phyloP scores from a whole-genome alignment of 2,113 vertebrate genomes.

The Beaufortia kweichowensis region DNA sequence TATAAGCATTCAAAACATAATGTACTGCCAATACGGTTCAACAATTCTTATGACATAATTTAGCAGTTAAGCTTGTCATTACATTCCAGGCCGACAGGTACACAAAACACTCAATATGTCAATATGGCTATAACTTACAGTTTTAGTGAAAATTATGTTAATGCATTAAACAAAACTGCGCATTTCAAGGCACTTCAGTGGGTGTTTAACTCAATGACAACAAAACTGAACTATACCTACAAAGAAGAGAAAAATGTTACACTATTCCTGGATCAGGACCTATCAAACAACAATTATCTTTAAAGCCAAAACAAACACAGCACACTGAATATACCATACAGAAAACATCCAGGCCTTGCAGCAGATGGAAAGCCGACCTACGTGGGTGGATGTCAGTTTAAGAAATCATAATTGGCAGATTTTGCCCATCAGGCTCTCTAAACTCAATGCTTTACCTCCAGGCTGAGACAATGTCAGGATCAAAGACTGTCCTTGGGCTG shows the following conservation, averaged over 20 bases:
- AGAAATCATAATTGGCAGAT: constrained; percentile 51
- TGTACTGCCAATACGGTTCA: too few relatives aligned
- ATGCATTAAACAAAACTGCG: too few relatives aligned
- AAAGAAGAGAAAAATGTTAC: constrained; percentile 21
- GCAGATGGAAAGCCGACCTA: constrained; percentile 38
- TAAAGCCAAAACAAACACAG: not conserved
- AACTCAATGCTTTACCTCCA: constrained; percentile 56
- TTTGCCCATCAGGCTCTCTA: constrained; percentile 41
- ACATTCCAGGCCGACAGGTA: too few relatives aligned
- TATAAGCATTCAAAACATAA: too few relatives aligned
- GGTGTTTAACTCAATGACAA: too few relatives aligned
- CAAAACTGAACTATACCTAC: not conserved
- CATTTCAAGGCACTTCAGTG: too few relatives aligned
- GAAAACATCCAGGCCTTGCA: constrained; percentile 8
- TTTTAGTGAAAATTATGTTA: too few relatives aligned
- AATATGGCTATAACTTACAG: not conserved
- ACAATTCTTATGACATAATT: too few relatives aligned
- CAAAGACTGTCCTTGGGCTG: constrained; percentile 58
- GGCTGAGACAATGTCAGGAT: constrained; percentile 54
- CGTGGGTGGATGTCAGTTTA: constrained; percentile 14
- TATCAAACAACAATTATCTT: not conserved
- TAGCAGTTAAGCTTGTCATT: too few relatives aligned
- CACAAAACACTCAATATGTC: too few relatives aligned
- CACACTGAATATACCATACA: not conserved
- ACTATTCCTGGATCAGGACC: not conserved